These are phyloP conservation scores for Solenopsis invicta DNA, from an alignment of 1,140 invertebrate genomes.

Conservation along the genomic window DNA sequence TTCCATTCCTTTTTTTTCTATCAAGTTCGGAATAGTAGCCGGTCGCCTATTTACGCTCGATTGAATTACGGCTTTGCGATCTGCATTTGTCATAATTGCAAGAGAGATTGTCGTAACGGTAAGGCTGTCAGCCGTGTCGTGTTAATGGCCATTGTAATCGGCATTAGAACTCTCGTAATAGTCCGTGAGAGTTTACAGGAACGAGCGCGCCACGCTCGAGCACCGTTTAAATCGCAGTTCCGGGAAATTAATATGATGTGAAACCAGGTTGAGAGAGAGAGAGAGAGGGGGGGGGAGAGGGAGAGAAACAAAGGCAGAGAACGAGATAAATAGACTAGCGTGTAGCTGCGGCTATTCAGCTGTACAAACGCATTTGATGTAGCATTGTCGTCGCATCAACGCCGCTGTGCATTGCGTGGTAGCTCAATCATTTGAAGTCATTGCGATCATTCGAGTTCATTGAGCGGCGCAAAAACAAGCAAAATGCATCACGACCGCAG, in stretches of 20 bases:
- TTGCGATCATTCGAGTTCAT: slow-evolving; percentile 28
- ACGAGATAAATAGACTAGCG: slow-evolving; percentile 24
- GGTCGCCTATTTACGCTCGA: slow-evolving; percentile 16
- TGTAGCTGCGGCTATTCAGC: slow-evolving; percentile 37
- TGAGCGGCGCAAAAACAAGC: slow-evolving; percentile 38
- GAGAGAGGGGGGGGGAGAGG: neutral
- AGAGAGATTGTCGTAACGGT: slow-evolving; percentile 54
- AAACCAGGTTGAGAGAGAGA: slow-evolving; percentile 43
- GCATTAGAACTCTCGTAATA: slow-evolving; percentile 59
- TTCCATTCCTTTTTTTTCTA: neutral
- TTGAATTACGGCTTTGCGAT: slow-evolving; percentile 28
- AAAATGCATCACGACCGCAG: neutral
- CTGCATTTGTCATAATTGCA: slow-evolving; percentile 51
- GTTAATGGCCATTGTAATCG: slow-evolving; percentile 59
- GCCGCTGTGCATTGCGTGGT: slow-evolving; percentile 14
- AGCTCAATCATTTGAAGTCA: slow-evolving; percentile 36
- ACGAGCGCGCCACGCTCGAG: slow-evolving; percentile 47
- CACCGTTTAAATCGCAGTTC: slow-evolving; percentile 57
- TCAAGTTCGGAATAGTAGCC: neutral
- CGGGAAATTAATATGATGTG: slow-evolving; percentile 59
- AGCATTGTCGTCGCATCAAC: slow-evolving; percentile 48
- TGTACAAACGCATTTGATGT: slow-evolving; percentile 53
- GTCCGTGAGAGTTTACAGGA: slow-evolving; percentile 54
- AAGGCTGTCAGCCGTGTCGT: slow-evolving; percentile 55
- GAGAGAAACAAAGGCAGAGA: neutral